Percentiles rank a stretch among this genome's conserved stretches.
Evolutionary conservation across 2,888 invertebrate species (phyloP).

Genomic region (Coleophora flavipennella): DNA sequence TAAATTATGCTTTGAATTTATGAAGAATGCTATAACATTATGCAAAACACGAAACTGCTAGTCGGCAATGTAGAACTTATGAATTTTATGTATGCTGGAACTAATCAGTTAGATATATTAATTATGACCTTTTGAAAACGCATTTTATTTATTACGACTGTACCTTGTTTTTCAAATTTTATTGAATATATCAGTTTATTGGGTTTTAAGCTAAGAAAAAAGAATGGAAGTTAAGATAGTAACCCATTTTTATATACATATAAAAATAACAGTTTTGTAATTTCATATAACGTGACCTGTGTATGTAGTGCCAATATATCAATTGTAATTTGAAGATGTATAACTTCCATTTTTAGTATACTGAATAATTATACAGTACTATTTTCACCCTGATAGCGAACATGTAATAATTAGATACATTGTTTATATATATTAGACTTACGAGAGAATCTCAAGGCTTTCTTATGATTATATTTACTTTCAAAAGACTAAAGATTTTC

Average conservation of each 20-base stretch:
- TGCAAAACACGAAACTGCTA: slow-evolving; percentile 37
- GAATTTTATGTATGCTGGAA: too few species aligned
- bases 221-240: slow-evolving; percentile 28
- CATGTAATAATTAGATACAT: slow-evolving; percentile 11
- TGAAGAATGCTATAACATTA: slow-evolving; percentile 27
- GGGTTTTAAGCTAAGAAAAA: slow-evolving; percentile 16
- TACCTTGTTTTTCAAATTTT: too few species aligned
- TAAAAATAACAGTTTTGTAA: slow-evolving; percentile 42
- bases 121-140: too few species aligned
- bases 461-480: slow-evolving; percentile 14
- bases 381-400: not conserved
- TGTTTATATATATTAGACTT: slow-evolving; percentile 13
- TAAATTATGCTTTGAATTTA: slow-evolving; percentile 37
- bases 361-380: slow-evolving; percentile 30
- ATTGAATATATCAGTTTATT: slow-evolving; percentile 12
- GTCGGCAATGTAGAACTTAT: slow-evolving; percentile 28
- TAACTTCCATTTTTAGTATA: slow-evolving; percentile 49
- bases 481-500: slow-evolving; percentile 24
- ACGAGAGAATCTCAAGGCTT: slow-evolving; percentile 34
- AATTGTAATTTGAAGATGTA: slow-evolving; percentile 36
- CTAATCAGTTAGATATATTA: too few species aligned
- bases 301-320: slow-evolving; percentile 63
- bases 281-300: slow-evolving; percentile 61
- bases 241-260: slow-evolving; percentile 17
- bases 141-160: too few species aligned